Conservation (phyloP, 2,113 vertebrate species). For the Monopterus albus region DNA sequence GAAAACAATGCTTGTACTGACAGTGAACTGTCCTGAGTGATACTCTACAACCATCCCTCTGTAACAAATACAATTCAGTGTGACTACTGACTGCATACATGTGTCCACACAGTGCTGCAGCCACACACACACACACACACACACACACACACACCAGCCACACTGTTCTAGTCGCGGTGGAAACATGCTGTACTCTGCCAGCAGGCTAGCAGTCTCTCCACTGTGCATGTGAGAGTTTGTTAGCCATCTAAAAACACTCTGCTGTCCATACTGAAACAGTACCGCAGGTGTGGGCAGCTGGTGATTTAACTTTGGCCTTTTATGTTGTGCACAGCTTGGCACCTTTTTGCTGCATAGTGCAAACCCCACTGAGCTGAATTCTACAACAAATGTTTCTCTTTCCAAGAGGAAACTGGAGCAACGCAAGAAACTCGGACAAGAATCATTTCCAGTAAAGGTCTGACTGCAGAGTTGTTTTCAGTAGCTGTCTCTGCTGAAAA, state of each 20-base stretch:
- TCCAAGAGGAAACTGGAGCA: constrained; percentile 31
- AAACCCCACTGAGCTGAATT: constrained; percentile 32
- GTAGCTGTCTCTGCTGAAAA: too few species aligned
- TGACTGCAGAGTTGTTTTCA: constrained; percentile 15
- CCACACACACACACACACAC: constrained; percentile 65
- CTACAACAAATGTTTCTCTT: constrained; percentile 28
- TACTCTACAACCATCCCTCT: constrained; percentile 20
- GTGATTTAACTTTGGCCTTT: constrained; percentile 23
- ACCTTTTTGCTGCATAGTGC: constrained; percentile 34
- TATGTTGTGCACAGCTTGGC: constrained; percentile 42
- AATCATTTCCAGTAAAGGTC: constrained; percentile 8
- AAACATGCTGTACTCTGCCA: constrained; percentile 67
- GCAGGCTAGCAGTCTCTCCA: constrained; percentile 63
- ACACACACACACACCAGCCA: constrained; percentile 63
- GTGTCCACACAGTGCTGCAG: constrained; percentile 51
- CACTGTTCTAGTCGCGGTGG: constrained; percentile 68
- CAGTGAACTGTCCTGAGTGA: constrained; percentile 15
- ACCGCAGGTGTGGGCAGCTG: constrained; percentile 42
- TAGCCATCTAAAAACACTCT: constrained; percentile 39
- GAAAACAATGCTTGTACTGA: not conserved
- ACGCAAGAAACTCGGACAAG: not conserved
- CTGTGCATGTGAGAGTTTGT: constrained; percentile 49
- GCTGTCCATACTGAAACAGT: constrained; percentile 30
- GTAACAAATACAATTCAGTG: constrained; percentile 53
- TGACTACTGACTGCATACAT: constrained; percentile 46